A percentile compares a stretch with the other conserved stretches of the same genome.
Conservation (phyloP, 2,888 invertebrate genomes). For the Athalia circularis region DNA sequence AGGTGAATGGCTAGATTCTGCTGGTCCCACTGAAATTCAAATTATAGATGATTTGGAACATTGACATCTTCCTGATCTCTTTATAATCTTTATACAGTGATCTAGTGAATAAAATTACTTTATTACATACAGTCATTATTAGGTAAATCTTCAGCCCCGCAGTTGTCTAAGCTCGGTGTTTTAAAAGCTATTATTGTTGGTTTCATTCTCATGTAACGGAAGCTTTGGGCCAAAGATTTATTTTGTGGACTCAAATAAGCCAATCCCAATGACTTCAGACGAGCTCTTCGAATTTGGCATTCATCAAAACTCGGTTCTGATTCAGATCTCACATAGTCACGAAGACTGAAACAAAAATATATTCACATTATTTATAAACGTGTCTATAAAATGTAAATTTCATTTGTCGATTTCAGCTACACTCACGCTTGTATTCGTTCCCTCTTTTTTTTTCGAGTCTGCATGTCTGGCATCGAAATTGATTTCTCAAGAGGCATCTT, state of each 20-base stretch:
- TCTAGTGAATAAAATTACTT: too few species aligned
- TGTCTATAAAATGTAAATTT: constrained; percentile 30
- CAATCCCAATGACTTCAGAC: constrained; percentile 80
- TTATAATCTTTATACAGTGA: too few species aligned
- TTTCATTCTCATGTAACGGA: constrained; percentile 92
- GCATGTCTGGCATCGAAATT: constrained; percentile 89
- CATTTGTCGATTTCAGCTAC: neutral
- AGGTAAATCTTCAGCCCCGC: constrained; percentile 72
- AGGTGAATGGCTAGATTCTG: constrained; percentile 59
- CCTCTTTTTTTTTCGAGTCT: constrained; percentile 83
- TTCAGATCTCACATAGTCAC: constrained; percentile 85
- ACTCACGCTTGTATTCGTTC: constrained; percentile 84
- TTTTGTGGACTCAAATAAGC: constrained; percentile 87
- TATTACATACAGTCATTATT: constrained; percentile 15
- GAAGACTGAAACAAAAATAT: constrained; percentile 75
- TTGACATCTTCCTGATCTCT: too few species aligned
- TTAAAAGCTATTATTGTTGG: constrained; percentile 93
- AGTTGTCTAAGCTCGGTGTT: constrained; percentile 86
- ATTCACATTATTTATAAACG: constrained; percentile 27
- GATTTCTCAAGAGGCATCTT: constrained; percentile 86
- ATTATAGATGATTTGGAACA: too few species aligned
- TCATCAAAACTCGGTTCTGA: constrained; percentile 87
- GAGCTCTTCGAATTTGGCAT: constrained; percentile 79
- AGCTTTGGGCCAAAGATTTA: constrained; percentile 88
- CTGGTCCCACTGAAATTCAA: constrained; percentile 59